These are phyloP conservation scores for Marmota flaviventris DNA, from an alignment of 2,113 vertebrate genomes.

Conservation along the genomic window DNA sequence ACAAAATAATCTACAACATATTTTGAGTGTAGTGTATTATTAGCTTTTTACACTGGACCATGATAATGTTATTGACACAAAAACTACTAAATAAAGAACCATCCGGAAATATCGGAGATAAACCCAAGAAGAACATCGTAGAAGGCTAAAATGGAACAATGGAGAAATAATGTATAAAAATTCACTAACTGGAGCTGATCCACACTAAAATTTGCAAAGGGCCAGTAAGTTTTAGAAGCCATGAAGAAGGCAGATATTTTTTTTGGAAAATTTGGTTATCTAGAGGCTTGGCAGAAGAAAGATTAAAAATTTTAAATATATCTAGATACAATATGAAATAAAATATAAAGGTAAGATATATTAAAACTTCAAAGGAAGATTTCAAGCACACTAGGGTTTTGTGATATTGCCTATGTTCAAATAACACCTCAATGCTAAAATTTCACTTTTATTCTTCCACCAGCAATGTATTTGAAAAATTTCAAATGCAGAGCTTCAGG, in stretches of 20 bases:
- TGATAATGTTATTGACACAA: background rate
- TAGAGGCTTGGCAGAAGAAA: background rate
- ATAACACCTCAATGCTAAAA: background rate
- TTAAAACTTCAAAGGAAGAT: slow-evolving; percentile 22
- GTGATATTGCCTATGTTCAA: background rate
- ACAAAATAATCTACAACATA: slow-evolving; percentile 1
- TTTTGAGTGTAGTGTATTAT: background rate
- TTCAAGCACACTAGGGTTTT: background rate
- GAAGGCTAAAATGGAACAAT: background rate
- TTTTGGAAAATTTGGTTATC: background rate
- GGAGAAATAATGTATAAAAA: background rate
- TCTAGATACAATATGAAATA: background rate
- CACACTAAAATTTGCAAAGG: background rate
- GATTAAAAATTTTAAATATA: background rate
- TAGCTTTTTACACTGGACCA: background rate
- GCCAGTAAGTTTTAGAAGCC: background rate
- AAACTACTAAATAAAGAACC: background rate
- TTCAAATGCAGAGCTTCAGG: slow-evolving; percentile 5
- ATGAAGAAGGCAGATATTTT: background rate
- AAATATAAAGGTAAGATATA: slow-evolving; percentile 22
- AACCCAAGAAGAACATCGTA: background rate
- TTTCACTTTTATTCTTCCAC: background rate
- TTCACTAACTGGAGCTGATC: background rate
- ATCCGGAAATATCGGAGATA: background rate
- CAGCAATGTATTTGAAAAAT: background rate